phyloP scores from a whole-genome alignment of 2,113 vertebrate genomes.

The Perca fluviatilis region DNA sequence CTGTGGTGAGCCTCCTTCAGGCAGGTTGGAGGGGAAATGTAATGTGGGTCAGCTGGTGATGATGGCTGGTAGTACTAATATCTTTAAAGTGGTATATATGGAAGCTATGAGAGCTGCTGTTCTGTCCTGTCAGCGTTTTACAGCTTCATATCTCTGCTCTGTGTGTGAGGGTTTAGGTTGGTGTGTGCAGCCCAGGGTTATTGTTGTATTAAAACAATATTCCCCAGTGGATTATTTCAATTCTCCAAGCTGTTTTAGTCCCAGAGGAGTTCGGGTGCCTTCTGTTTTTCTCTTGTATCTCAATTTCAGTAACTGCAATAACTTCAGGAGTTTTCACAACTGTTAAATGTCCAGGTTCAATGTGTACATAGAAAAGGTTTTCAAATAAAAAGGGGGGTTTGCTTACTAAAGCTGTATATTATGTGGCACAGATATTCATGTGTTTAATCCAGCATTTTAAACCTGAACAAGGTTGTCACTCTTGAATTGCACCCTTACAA shows the following conservation, averaged over 20 bases:
- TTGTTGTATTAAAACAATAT: conserved; percentile 55
- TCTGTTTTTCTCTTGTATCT: background rate
- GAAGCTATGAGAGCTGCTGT: conserved; percentile 55
- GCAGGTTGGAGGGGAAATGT: conserved; percentile 50
- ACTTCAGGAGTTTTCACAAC: background rate
- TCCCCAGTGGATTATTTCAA: background rate
- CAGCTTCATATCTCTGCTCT: conserved; percentile 57
- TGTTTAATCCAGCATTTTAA: background rate
- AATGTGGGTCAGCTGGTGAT: conserved; percentile 48
- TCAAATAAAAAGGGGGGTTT: background rate
- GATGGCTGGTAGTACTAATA: conserved; percentile 47
- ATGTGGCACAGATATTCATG: background rate
- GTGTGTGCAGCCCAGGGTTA: conserved; percentile 41
- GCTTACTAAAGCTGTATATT: background rate
- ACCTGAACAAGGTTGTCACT: background rate
- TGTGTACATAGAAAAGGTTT: background rate
- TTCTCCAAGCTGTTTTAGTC: background rate
- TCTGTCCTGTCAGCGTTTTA: conserved; percentile 72
- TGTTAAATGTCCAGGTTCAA: background rate
- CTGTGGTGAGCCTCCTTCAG: conserved; percentile 25
- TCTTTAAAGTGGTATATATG: conserved; percentile 58
- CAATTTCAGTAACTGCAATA: background rate
- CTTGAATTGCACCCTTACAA: background rate
- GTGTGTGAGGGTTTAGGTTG: background rate
- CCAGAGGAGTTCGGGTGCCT: background rate